Evolutionary conservation across 2,113 vertebrate species (phyloP), one percentile per base, ranked within the genome.

Genomic region (Hirundichthys speculiger): DNA sequence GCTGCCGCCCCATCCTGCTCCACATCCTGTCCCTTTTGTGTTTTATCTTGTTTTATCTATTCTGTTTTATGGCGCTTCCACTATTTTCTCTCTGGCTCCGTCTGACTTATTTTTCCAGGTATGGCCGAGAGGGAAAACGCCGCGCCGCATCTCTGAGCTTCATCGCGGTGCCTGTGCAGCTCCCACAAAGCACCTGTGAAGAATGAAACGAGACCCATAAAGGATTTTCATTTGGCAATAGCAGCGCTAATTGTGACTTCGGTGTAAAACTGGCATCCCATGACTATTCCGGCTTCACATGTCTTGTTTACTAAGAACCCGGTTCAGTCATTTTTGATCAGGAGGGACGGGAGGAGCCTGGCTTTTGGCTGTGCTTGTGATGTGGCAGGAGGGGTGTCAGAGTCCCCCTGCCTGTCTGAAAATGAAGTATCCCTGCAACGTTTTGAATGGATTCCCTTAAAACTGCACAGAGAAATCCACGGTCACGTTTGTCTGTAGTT

Each of bases 121-220:
- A 72, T 3, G 62, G 83, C 80, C 87, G 85, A 82, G 80, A 73
- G 84, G 83, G 82, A 84, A 89, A 90, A 90, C 75, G 69, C 59
- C 22, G 60, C 47, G 68, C 84, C 77, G 80, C 82, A 80, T 89
- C 82, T 85, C 77, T 89, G 88, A 75, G 90, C 83, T 70, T 85
- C 74, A n/a, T 80, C 64, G 80, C 78, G 30, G 30, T 34, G 30
- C 11, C 11, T 86, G 83, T 81, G 89, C 86, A 88, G 73, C 59
- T 74, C 85, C 87, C 85, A 80, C 82, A 77, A 16, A 57, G 77
- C 73, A 72, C 65, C 85, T 89, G 85, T 78, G 80, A 83, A 86
- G 76, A 83, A 0, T 58, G 60, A 69, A 73, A 48, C 66, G 73
- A 82, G 49, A 11, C 45, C 59, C 24, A 40, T 69, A 59, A 71